phyloP scores from a whole-genome alignment of 2,113 vertebrate species.

The Telmatochromis sp. region DNA sequence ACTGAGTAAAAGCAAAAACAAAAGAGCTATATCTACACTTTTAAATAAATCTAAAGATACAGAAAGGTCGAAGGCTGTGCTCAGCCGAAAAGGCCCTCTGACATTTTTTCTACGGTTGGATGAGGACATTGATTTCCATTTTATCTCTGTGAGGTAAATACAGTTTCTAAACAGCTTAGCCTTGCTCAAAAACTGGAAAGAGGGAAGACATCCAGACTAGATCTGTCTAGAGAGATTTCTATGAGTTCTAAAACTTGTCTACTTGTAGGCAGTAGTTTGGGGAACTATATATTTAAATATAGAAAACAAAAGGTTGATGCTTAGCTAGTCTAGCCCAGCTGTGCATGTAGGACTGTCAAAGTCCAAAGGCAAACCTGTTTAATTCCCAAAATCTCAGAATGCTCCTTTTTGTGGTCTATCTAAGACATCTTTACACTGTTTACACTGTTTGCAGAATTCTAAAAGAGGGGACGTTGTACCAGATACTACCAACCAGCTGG shows the following conservation, averaged over 20 bases:
- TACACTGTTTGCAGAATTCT: not conserved
- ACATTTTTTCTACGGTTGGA: not conserved
- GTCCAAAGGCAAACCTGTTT: not conserved
- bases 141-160: not conserved
- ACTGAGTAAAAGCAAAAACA: not conserved
- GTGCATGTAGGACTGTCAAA: not conserved
- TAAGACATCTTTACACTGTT: not conserved
- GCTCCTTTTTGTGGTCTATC: not conserved
- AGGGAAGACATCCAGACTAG: not conserved
- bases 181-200: not conserved
- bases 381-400: not conserved
- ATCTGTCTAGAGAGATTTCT: not conserved
- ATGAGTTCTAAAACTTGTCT: not conserved
- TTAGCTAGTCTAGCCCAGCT: not conserved
- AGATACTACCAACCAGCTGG: not conserved
- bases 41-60: not conserved
- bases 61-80: not conserved
- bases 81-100: not conserved
- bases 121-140: not conserved
- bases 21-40: not conserved
- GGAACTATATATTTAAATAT: not conserved
- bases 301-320: not conserved
- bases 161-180: not conserved
- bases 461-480: not conserved
- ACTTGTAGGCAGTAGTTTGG: not conserved